These are phyloP conservation scores for Guaruba guarouba DNA, from an alignment of 2,113 vertebrate genomes.

Conservation along the genomic window DNA sequence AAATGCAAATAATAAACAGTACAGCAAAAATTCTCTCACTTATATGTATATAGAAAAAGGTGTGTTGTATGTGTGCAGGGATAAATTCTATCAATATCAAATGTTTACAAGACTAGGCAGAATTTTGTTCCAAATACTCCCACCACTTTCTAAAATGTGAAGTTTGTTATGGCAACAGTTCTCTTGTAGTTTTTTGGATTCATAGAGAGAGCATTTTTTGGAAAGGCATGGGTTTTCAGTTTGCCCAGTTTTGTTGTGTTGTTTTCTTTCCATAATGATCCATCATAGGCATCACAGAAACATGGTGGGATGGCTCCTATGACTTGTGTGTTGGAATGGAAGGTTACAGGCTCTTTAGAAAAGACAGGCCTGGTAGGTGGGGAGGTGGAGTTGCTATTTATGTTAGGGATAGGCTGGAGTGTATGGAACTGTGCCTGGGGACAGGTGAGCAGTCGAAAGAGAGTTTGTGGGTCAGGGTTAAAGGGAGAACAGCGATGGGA, in stretches of 20 bases:
- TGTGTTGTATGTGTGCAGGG: not conserved
- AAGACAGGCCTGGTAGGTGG: too few species aligned
- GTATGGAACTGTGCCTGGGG: too few species aligned
- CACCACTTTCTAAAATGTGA: not conserved
- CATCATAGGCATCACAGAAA: too few species aligned
- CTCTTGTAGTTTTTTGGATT: not conserved
- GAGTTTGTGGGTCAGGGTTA: too few species aligned
- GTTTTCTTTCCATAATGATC: not conserved
- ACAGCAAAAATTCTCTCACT: not conserved
- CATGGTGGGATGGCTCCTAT: too few species aligned
- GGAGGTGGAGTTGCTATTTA: too few species aligned
- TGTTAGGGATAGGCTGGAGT: too few species aligned
- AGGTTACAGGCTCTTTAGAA: too few species aligned
- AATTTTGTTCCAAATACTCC: not conserved
- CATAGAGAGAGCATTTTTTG: not conserved
- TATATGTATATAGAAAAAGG: not conserved
- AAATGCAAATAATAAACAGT: not conserved
- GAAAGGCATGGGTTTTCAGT: not conserved
- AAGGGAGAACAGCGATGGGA: too few species aligned
- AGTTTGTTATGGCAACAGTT: not conserved
- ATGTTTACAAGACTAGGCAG: not conserved
- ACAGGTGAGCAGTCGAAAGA: too few species aligned
- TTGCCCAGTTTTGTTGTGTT: not conserved
- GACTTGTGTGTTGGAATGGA: too few species aligned
- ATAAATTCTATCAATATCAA: not conserved